Conservation (phyloP, 1,140 invertebrate genomes). For the Achroia grisella region DNA sequence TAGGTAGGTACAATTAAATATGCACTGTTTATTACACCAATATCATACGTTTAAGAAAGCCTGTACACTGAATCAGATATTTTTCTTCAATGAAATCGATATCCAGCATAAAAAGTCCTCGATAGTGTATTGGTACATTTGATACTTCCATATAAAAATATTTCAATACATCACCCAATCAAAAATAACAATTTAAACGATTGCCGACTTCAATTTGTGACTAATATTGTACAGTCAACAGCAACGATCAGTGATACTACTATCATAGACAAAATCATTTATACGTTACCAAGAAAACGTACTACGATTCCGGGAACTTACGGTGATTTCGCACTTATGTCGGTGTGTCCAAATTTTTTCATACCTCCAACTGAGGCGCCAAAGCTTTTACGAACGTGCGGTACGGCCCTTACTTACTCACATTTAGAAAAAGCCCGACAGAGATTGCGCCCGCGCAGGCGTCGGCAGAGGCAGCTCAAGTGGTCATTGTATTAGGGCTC, state of each 20-base stretch:
- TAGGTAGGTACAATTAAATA: no score
- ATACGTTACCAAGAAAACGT: constrained; percentile 38
- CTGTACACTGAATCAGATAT: no score
- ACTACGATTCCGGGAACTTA: constrained; percentile 37
- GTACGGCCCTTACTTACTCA: constrained; percentile 7
- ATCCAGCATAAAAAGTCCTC: no score
- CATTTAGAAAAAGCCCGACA: constrained; percentile 28
- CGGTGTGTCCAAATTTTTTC: constrained; percentile 35
- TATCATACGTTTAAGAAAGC: no score
- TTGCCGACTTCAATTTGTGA: no score
- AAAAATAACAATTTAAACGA: no score
- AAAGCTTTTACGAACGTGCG: constrained; percentile 46
- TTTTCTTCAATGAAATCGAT: no score
- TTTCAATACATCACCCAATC: no score
- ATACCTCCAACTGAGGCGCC: constrained; percentile 40
- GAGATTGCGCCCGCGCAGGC: constrained; percentile 15
- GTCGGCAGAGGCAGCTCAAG: constrained; percentile 28
- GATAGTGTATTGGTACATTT: no score
- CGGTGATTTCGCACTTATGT: constrained; percentile 44
- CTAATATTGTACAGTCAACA: no score
- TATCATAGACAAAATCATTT: constrained; percentile 18
- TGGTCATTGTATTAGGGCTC: constrained; percentile 34
- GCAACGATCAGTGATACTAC: neutral
- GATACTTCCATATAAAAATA: no score
- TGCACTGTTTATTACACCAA: no score